phyloP scores from a whole-genome alignment of 2,113 vertebrate species.

The Erythrocercus mccallii region DNA sequence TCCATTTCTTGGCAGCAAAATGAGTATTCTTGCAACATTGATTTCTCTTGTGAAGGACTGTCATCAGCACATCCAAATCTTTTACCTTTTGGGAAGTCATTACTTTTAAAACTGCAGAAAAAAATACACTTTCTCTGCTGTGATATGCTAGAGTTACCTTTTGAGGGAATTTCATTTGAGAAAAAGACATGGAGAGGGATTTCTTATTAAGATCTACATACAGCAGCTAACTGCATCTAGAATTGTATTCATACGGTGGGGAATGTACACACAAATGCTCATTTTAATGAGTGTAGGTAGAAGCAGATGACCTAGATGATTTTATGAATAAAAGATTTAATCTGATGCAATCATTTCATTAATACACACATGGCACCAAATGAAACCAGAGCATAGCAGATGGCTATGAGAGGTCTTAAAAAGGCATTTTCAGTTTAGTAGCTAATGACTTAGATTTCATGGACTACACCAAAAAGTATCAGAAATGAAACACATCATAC shows the following conservation, averaged over 20 bases:
- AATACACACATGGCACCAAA: constrained; percentile 72
- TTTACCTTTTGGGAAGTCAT: background rate
- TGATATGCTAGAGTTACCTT: background rate
- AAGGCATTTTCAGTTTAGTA: constrained; percentile 71
- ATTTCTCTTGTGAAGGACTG: background rate
- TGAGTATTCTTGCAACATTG: background rate
- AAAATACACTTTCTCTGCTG: background rate
- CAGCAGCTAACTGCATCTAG: background rate
- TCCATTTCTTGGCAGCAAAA: background rate
- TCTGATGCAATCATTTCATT: constrained; percentile 77
- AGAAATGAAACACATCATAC: background rate
- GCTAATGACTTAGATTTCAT: constrained; percentile 69
- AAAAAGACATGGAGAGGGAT: background rate
- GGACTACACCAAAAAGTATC: constrained; percentile 44
- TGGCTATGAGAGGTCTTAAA: constrained; percentile 68
- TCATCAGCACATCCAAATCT: background rate
- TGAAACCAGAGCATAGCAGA: constrained; percentile 70
- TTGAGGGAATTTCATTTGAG: background rate
- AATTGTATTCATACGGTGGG: background rate
- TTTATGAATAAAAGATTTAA: constrained; percentile 74
- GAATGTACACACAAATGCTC: background rate
- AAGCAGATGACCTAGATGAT: constrained; percentile 51
- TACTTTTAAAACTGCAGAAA: background rate
- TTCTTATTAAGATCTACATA: background rate
- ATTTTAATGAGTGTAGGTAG: constrained; percentile 19